A percentile compares a stretch with the other conserved stretches of the same genome.
These are phyloP conservation scores for Amblyraja radiata DNA, from an alignment of 2,797 vertebrate species.

Conservation along the genomic window DNA sequence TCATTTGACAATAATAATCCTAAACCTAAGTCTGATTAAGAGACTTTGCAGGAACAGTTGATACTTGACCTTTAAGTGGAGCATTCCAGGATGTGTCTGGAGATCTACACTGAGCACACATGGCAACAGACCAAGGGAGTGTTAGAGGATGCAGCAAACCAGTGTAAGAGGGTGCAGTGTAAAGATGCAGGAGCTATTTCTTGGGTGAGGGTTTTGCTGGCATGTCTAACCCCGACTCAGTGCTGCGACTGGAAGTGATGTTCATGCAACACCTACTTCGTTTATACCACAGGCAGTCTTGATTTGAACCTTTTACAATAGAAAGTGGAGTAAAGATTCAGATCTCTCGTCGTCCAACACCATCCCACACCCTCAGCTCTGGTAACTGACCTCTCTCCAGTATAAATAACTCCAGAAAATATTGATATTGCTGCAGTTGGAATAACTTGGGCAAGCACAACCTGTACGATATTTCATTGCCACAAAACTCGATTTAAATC, in stretches of 20 bases:
- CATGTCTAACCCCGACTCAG: too few relatives aligned
- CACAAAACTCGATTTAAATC: neutral
- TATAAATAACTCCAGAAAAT: neutral
- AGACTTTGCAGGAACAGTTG: too few relatives aligned
- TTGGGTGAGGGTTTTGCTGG: neutral
- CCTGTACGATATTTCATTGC: neutral
- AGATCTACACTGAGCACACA: neutral
- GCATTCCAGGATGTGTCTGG: neutral
- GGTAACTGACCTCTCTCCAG: neutral
- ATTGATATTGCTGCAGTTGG: neutral
- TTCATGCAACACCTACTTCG: neutral
- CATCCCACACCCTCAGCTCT: neutral
- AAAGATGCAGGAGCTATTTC: too few relatives aligned
- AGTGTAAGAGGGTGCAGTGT: neutral
- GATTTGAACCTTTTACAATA: neutral
- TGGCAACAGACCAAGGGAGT: neutral
- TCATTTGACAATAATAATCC: too few relatives aligned
- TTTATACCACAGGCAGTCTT: constrained; percentile 30
- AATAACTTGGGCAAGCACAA: neutral
- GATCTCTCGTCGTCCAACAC: neutral
- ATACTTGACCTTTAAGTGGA: neutral
- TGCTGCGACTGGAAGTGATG: neutral
- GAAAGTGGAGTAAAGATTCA: neutral
- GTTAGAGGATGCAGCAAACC: too few relatives aligned
- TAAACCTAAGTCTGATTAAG: neutral